Percentiles rank a stretch among this genome's conserved stretches.
phyloP scores from a whole-genome alignment of 2,113 vertebrate genomes.

The Cochlearius cochlearius region DNA sequence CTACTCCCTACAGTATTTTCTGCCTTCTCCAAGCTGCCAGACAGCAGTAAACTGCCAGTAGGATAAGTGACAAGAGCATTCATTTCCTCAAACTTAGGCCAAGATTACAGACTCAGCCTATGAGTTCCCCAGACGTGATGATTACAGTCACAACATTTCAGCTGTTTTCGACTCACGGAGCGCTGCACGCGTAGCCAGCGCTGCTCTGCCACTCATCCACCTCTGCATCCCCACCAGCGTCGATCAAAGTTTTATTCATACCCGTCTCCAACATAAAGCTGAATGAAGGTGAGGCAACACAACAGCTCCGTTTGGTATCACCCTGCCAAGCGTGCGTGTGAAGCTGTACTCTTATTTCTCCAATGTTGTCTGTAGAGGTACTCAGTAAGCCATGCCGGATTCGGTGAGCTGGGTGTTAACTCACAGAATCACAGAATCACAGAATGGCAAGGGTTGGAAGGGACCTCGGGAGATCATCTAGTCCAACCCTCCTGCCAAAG shows the following conservation, averaged over 20 bases:
- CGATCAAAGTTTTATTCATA: background rate
- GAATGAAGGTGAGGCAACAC: background rate
- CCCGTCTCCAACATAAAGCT: background rate
- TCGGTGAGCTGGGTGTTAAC: background rate
- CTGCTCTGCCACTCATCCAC: background rate
- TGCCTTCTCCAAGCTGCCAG: background rate
- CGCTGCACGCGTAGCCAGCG: fast-evolving
- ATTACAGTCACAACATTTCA: background rate
- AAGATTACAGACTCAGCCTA: background rate
- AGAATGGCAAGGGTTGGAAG: too few species aligned
- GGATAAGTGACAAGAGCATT: background rate
- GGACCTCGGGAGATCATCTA: too few species aligned
- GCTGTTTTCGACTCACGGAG: background rate
- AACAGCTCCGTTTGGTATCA: background rate
- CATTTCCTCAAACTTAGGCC: background rate
- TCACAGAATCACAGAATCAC: too few species aligned
- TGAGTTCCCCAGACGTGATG: background rate
- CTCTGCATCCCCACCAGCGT: background rate
- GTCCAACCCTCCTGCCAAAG: too few species aligned
- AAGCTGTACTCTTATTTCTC: background rate
- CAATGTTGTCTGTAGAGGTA: fast-evolving
- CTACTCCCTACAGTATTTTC: background rate
- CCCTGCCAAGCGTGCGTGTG: background rate
- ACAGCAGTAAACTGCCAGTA: background rate
- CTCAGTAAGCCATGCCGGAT: background rate